Evolutionary conservation across 2,888 invertebrate species (phyloP).

Genomic region (Tolmerus cingulatus): DNA sequence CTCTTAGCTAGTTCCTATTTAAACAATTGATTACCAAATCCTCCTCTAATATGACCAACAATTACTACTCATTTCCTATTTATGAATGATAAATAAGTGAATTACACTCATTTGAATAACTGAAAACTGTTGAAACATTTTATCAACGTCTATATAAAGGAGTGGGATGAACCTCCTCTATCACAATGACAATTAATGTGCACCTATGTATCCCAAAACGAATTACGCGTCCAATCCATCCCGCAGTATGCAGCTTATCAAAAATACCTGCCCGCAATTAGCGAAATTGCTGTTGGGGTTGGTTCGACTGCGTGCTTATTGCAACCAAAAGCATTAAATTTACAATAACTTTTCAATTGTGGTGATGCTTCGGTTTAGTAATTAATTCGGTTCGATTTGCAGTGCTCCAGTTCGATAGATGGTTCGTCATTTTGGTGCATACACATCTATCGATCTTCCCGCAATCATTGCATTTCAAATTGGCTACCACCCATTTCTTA

Average conservation of each 20-base stretch:
- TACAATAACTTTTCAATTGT: not conserved
- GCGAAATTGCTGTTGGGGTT: not conserved
- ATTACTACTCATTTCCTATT: not conserved
- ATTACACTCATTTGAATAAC: not conserved
- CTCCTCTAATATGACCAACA: not conserved
- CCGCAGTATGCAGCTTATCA: not conserved
- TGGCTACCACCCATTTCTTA: not conserved
- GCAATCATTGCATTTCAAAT: not conserved
- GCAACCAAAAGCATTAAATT: not conserved
- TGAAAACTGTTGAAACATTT: not conserved
- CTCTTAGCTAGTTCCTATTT: not conserved
- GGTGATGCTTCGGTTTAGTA: not conserved
- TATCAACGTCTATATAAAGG: not conserved
- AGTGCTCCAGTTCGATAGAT: not conserved
- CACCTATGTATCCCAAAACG: not conserved
- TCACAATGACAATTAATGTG: not conserved
- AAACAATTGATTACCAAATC: not conserved
- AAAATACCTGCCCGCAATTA: not conserved
- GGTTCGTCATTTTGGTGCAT: not conserved
- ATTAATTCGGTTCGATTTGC: not conserved
- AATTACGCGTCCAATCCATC: not conserved
- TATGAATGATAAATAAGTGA: not conserved
- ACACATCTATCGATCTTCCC: not conserved
- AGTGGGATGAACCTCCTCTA: not conserved
- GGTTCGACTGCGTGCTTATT: not conserved